Base-by-base conservation (phyloP, 2,888 invertebrate species). In the Noctuana brunneofusca region DNA sequence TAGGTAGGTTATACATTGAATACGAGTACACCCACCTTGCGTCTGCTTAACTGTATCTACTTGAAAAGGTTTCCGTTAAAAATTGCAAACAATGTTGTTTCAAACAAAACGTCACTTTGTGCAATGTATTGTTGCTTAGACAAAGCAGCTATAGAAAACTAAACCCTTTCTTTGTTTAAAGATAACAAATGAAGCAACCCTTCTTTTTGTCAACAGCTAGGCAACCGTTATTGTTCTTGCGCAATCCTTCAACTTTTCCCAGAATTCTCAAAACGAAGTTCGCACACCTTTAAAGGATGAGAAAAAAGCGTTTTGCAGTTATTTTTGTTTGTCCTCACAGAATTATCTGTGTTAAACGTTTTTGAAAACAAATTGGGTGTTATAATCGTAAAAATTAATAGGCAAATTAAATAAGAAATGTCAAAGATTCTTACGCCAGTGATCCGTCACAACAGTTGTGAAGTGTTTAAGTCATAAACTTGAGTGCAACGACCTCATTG, bases 401-500 rank as follows among this genome's bases (percentile, higher is more conserved):
- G 24, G 24, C 1, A 24, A 3, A 24, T 1, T 24, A 14, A 1
- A 1, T 38, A 49, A 58, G 35, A 38, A 58, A 1, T 24, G 38
- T 16, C 27, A 52, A 41, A 59, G 6, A 46, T 46, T 53, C 48
- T 65, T 52, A 66, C 65, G 67, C 67, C 69, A 71, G 66, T 66
- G 66, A 63, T 65, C 67, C 66, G 66, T 66, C 79, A 79, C 76
- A 59, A 53, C 59, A 79, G 75, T 76, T 72, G 73, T 74, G 71
- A 77, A 79, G 76, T 77, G 71, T 69, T 69, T 67, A 64, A 79
- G 77, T 81, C 78, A 81, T 84, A 86, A 84, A 83, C 70, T 74
- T 70, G 79, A 79, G 90, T 90, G 89, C 90, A 91, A 84, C 85
- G 87, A 88, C 88, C 90, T 84, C 85, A 82, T 79, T 89, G 89